Evolutionary conservation across 2,113 vertebrate species (phyloP).

Genomic region (Chamaea fasciata): DNA sequence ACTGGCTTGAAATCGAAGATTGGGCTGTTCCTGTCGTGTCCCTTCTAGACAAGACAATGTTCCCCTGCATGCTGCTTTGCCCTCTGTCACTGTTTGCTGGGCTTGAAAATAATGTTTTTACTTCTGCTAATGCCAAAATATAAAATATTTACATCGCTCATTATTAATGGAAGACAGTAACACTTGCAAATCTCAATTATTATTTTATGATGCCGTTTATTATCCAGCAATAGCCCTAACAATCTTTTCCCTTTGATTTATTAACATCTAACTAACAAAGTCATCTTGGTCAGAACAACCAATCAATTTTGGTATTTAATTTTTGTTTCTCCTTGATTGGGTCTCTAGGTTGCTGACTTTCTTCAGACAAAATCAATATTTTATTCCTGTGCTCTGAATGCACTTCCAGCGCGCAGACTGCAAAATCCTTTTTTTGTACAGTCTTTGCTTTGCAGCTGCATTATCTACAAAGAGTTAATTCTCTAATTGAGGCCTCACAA

Average conservation of each 20-base stretch:
- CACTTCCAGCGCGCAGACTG: conserved; percentile 6
- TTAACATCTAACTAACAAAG: conserved; percentile 79
- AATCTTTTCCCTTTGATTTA: conserved; percentile 79
- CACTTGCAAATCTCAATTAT: conserved; percentile 43
- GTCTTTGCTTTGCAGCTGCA: neutral
- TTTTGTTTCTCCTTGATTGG: conserved; percentile 81
- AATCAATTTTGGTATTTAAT: conserved; percentile 92
- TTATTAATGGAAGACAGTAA: conserved; percentile 35
- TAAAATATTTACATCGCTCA: neutral
- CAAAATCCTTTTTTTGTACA: neutral
- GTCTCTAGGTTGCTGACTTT: conserved; percentile 75
- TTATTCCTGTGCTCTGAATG: conserved; percentile 78
- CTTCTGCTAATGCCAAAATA: neutral
- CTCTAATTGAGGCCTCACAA: neutral
- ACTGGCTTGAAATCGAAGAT: neutral
- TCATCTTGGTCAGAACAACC: conserved; percentile 76
- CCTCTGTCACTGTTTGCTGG: neutral
- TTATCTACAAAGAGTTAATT: neutral
- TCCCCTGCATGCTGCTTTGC: neutral
- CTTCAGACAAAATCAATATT: conserved; percentile 80
- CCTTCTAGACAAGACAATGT: neutral
- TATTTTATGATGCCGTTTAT: conserved; percentile 55
- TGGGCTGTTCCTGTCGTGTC: neutral
- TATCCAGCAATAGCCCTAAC: conserved; percentile 31
- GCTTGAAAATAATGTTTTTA: neutral